phyloP scores from a whole-genome alignment of 2,888 invertebrate genomes.

The Trichopria drosophilae region DNA sequence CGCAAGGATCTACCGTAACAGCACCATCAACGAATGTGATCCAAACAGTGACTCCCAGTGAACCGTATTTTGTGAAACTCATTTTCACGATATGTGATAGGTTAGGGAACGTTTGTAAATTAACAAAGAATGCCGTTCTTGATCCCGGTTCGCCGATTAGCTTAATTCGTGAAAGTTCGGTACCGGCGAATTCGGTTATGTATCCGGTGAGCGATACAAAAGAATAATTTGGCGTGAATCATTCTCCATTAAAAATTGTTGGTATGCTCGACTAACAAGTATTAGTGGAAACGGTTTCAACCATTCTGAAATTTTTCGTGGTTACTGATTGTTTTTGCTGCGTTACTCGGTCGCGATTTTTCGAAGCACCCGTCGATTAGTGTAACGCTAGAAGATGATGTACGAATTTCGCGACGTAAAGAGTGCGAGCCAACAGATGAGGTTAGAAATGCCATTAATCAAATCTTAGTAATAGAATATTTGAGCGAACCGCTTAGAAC shows the following conservation, averaged over 20 bases:
- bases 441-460: too few relatives aligned
- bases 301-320: too few relatives aligned
- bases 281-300: too few relatives aligned
- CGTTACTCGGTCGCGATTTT: conserved; percentile 15
- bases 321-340: conserved; percentile 11
- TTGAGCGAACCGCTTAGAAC: conserved; percentile 28
- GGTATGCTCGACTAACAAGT: too few relatives aligned
- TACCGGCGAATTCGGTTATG: conserved; percentile 1
- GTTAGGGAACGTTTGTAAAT: background rate
- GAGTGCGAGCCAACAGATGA: too few relatives aligned
- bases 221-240: too few relatives aligned
- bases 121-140: conserved; percentile 2
- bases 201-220: too few relatives aligned
- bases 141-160: conserved; percentile 7
- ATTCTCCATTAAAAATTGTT: too few relatives aligned
- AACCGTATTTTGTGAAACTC: conserved; percentile 13
- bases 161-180: conserved; percentile 6
- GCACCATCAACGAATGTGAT: conserved; percentile 11
- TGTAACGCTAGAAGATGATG: background rate
- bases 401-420: too few relatives aligned
- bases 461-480: too few relatives aligned
- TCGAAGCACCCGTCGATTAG: conserved; percentile 1
- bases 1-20: background rate
- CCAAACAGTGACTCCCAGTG: conserved; percentile 5
- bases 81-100: background rate